Base-by-base conservation (phyloP, 1,140 invertebrate genomes). In the Aporrectodea caliginosa region DNA sequence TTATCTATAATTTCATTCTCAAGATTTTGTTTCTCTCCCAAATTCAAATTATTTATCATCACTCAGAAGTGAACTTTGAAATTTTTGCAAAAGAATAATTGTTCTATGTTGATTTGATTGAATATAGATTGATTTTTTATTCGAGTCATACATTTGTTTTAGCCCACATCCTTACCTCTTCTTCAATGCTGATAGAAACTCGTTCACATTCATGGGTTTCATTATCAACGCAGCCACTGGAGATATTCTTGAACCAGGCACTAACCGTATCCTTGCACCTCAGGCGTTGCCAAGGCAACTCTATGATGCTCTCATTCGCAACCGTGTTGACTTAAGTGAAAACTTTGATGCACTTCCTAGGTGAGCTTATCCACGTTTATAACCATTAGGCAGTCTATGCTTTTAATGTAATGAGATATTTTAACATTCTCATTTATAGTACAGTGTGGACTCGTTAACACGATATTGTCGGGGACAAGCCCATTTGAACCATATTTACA, bases 111-210 rank as follows among this genome's bases (percentile, higher is more conserved):
- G 16, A 16, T 16, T 16, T 73, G 29, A 73, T 16, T 16, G 30
- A 73, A 73, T n/a, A n/a, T n/a, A n/a, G n/a, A n/a, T n/a, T n/a
- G n/a, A n/a, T n/a, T n/a, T n/a, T n/a, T n/a, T n/a, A n/a, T n/a
- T n/a, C n/a, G n/a, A n/a, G n/a, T n/a, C n/a, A n/a, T n/a, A n/a
- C 22, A 6, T 58, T 22, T 58, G 43, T 58, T 58, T 12, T 82
- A 86, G 85, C 69, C 83, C 85, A 14, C 85, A 87, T 84, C 86
- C 86, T 16, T 87, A 87, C 79, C 77, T 86, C 14, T 87, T 86
- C 77, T 87, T 87, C 82, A 86, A 87, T 79, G 79, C 83, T 31
- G 86, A 87, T 77, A 16, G 79, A 1, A 72, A 83, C 31, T 82
- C 84, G 0, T 83, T 87, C 81, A 85, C 86, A 16, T 86, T 86